Conservation (phyloP, 2,797 vertebrate genomes). For the Syngnathus rostellatus region DNA sequence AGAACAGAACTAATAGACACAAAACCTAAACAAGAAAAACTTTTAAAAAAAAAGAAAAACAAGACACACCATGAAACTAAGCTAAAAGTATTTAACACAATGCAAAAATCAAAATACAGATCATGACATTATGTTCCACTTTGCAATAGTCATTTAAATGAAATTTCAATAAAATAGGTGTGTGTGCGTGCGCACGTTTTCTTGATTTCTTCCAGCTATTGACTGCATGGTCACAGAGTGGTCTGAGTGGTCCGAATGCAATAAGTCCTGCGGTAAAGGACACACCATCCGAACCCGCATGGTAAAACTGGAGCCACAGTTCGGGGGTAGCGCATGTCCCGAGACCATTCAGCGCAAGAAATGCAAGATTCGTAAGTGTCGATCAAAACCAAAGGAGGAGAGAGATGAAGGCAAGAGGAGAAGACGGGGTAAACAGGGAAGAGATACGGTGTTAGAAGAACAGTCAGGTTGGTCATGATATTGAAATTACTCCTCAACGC, state of each 20-base stretch:
- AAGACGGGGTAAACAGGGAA: conserved; percentile 69
- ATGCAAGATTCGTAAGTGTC: conserved; percentile 87
- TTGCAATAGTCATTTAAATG: too few species aligned
- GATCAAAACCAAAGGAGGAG: conserved; percentile 72
- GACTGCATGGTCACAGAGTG: conserved; percentile 93
- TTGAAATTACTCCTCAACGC: too few species aligned
- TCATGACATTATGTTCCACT: too few species aligned
- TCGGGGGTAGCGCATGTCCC: conserved; percentile 82
- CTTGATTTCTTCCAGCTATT: conserved; percentile 61
- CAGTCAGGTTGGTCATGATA: conserved; percentile 67
- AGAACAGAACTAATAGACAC: too few species aligned
- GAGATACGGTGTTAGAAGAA: conserved; percentile 66
- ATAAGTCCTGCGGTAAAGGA: conserved; percentile 94
- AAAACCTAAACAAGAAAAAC: too few species aligned
- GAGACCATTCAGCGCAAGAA: conserved; percentile 90
- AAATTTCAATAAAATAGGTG: too few species aligned
- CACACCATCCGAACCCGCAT: conserved; percentile 91
- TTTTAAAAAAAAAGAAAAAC: too few species aligned
- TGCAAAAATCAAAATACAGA: too few species aligned
- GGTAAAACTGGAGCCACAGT: conserved; percentile 88
- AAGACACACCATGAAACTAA: too few species aligned
- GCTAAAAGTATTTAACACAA: too few species aligned
- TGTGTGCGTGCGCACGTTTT: neutral
- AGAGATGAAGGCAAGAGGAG: conserved; percentile 69
- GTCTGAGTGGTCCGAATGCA: conserved; percentile 95